Evolutionary conservation across 64 coral and sea anemone genomes (phyloP).

Genomic region (Montipora cactus): DNA sequence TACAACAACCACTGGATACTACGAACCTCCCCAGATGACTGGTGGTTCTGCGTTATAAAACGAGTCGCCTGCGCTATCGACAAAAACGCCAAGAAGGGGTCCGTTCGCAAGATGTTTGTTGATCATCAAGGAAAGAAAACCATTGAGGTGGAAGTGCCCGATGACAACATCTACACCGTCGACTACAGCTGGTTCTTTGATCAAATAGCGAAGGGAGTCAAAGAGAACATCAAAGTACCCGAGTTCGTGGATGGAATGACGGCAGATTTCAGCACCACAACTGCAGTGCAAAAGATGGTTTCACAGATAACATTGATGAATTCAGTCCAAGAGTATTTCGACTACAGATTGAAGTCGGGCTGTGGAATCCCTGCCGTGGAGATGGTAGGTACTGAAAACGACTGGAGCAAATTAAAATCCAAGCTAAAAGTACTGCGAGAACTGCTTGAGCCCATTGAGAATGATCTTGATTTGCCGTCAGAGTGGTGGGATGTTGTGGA

Average conservation of each 20-base stretch:
- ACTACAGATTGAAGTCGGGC: not conserved
- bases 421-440: slow-evolving; percentile 56
- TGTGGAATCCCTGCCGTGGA: slow-evolving; percentile 75
- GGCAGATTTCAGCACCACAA: slow-evolving; percentile 71
- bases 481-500: slow-evolving; percentile 49
- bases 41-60: slow-evolving; percentile 83
- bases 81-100: slow-evolving; percentile 38
- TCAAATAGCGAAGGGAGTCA: slow-evolving; percentile 54
- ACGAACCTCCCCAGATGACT: slow-evolving; percentile 86
- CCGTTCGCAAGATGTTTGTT: slow-evolving; percentile 80
- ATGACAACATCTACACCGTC: slow-evolving; percentile 16
- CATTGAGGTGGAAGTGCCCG: slow-evolving; percentile 44
- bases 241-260: slow-evolving; percentile 83
- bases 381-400: slow-evolving; percentile 52
- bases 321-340: slow-evolving; percentile 73
- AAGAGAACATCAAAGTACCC: slow-evolving; percentile 77
- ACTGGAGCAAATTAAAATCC: slow-evolving; percentile 67
- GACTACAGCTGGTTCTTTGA: slow-evolving; percentile 81
- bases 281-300: slow-evolving; percentile 78
- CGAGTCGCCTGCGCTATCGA: slow-evolving; percentile 70
- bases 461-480: slow-evolving; percentile 30
- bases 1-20: slow-evolving; percentile 83
- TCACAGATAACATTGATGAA: slow-evolving; percentile 88
- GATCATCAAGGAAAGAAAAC: slow-evolving; percentile 81
- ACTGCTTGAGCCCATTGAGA: slow-evolving; percentile 48